Percentiles rank a stretch among this genome's conserved stretches.
These are phyloP conservation scores for Ophioninae sp. DNA, from an alignment of 2,888 invertebrate species.

Conservation along the genomic window DNA sequence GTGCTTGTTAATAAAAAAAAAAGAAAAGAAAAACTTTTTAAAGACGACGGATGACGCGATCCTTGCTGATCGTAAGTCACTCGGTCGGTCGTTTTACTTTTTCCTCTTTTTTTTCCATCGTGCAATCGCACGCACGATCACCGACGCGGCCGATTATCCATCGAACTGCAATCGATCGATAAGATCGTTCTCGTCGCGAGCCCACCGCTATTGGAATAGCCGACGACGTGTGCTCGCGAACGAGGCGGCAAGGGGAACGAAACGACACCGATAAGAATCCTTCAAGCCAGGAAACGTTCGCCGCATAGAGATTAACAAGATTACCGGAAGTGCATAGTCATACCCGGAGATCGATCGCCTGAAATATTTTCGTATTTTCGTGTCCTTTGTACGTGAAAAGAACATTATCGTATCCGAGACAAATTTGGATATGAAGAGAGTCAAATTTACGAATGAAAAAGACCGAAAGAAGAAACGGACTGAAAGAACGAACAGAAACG, in stretches of 20 bases:
- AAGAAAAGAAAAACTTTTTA: too few relatives aligned
- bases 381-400: neutral
- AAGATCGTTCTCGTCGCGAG: slow-evolving; percentile 9
- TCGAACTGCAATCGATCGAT: slow-evolving; percentile 13
- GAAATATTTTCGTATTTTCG: neutral
- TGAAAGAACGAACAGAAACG: too few relatives aligned
- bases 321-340: slow-evolving; percentile 9
- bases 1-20: neutral
- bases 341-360: neutral
- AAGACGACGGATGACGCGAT: slow-evolving; percentile 20
- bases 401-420: too few relatives aligned
- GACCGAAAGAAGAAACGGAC: too few relatives aligned
- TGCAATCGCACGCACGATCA: neutral
- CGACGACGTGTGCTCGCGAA: slow-evolving; percentile 3
- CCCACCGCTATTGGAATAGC: neutral
- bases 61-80: slow-evolving; percentile 55
- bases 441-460: too few relatives aligned
- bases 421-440: too few relatives aligned
- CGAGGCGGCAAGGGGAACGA: neutral
- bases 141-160: neutral
- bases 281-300: slow-evolving; percentile 2
- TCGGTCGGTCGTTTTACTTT: slow-evolving; percentile 18
- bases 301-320: slow-evolving; percentile 4
- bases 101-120: neutral
- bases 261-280: slow-evolving; percentile 8